Percentiles rank a stretch among this genome's conserved stretches.
Evolutionary conservation across 2,797 vertebrate species (phyloP).

Genomic region (Dermochelys coriacea): DNA sequence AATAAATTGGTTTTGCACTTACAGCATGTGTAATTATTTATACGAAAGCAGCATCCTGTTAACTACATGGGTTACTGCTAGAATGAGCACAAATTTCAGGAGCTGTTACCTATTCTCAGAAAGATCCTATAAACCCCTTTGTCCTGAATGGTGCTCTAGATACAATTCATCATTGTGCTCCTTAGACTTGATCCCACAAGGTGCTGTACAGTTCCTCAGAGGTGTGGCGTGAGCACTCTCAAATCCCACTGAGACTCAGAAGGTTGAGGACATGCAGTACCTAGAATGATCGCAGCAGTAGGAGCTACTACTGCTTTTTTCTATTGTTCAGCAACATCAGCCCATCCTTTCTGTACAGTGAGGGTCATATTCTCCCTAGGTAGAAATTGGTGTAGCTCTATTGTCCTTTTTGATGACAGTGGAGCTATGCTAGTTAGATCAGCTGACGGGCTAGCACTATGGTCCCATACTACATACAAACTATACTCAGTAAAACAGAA

Average conservation of each 20-base stretch:
- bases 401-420: background rate
- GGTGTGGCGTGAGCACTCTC: background rate
- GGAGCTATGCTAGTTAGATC: background rate
- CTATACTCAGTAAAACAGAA: background rate
- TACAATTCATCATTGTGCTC: background rate
- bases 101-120: background rate
- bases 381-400: background rate
- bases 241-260: background rate
- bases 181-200: background rate
- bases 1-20: background rate
- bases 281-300: background rate
- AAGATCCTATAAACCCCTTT: background rate
- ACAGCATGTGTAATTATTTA: background rate
- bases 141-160: background rate
- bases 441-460: background rate
- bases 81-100: background rate
- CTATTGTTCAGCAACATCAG: background rate
- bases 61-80: background rate
- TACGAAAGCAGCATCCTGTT: background rate
- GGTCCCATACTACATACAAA: background rate
- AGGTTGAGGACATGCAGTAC: background rate
- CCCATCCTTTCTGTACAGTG: background rate
- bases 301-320: background rate
- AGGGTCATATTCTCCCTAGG: background rate
- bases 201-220: accelerated